phyloP scores from a whole-genome alignment of 1,140 invertebrate species.

The Himalopsyche phryganea region DNA sequence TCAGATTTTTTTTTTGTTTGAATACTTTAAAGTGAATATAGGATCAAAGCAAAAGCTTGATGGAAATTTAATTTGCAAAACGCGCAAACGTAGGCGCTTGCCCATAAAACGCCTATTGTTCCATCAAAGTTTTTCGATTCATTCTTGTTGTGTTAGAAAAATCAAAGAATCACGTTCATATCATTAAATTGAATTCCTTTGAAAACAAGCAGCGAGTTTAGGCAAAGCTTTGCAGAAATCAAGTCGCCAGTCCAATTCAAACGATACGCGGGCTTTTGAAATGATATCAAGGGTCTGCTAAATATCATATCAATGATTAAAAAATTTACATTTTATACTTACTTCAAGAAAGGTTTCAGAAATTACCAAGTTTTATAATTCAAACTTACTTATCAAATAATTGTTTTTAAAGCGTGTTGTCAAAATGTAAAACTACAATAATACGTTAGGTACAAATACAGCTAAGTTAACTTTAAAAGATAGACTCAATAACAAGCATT shows the following conservation, averaged over 20 bases:
- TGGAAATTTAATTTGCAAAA: slow-evolving; percentile 28
- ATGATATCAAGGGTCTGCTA: not conserved
- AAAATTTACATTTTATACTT: too few species aligned
- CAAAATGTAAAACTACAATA: too few species aligned
- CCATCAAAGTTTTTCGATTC: slow-evolving; percentile 16
- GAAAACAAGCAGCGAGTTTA: slow-evolving; percentile 2
- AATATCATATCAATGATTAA: too few species aligned
- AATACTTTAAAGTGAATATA: slow-evolving; percentile 1
- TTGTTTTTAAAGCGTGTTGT: too few species aligned
- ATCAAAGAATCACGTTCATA: slow-evolving; percentile 29
- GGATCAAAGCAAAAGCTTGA: slow-evolving; percentile 2
- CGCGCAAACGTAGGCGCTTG: slow-evolving; percentile 1
- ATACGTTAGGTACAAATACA: too few species aligned
- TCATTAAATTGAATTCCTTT: slow-evolving; percentile 30
- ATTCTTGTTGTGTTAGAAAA: slow-evolving; percentile 10
- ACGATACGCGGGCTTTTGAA: not conserved
- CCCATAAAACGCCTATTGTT: slow-evolving; percentile 7
- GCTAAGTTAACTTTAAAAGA: too few species aligned
- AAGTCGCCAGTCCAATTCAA: not conserved
- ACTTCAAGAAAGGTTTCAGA: too few species aligned
- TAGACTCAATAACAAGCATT: too few species aligned
- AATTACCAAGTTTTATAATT: too few species aligned
- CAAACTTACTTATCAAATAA: too few species aligned
- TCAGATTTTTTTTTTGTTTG: too few species aligned
- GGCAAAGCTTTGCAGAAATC: slow-evolving; percentile 8